Conservation (phyloP, 1,140 invertebrate genomes). For the Zaprionus kolodkinae region DNA sequence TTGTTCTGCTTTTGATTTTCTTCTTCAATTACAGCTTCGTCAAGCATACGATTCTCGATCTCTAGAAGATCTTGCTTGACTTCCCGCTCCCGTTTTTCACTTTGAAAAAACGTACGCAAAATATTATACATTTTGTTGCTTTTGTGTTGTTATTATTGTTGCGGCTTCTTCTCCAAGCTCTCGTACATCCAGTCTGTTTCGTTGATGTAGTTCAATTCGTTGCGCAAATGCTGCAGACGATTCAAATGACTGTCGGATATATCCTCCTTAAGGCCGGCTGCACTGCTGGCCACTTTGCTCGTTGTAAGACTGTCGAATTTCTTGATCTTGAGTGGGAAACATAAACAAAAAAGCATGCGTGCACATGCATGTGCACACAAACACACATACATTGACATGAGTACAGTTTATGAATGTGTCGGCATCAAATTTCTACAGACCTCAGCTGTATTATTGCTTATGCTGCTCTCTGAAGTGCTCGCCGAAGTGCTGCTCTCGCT, state of each 20-base stretch:
- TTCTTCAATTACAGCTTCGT: constrained; percentile 37
- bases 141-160: constrained; percentile 54
- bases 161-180: constrained; percentile 72
- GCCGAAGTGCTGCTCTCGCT: constrained; percentile 39
- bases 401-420: constrained; percentile 5
- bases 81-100: constrained; percentile 17
- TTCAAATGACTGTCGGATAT: constrained; percentile 86
- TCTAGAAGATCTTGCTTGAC: constrained; percentile 56
- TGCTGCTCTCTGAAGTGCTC: constrained; percentile 41
- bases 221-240: constrained; percentile 87
- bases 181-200: constrained; percentile 90
- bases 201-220: constrained; percentile 88
- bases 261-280: constrained; percentile 45
- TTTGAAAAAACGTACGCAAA: neutral
- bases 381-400: neutral
- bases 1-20: neutral
- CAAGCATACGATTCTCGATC: constrained; percentile 63
- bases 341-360: constrained; percentile 7
- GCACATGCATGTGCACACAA: neutral
- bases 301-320: constrained; percentile 60
- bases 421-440: constrained; percentile 34
- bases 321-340: constrained; percentile 51
- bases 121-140: constrained; percentile 12
- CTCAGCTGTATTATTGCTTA: constrained; percentile 35
- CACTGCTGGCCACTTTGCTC: constrained; percentile 57